Conservation (phyloP, 2,113 vertebrate genomes). For the Cygnus buccinator region DNA sequence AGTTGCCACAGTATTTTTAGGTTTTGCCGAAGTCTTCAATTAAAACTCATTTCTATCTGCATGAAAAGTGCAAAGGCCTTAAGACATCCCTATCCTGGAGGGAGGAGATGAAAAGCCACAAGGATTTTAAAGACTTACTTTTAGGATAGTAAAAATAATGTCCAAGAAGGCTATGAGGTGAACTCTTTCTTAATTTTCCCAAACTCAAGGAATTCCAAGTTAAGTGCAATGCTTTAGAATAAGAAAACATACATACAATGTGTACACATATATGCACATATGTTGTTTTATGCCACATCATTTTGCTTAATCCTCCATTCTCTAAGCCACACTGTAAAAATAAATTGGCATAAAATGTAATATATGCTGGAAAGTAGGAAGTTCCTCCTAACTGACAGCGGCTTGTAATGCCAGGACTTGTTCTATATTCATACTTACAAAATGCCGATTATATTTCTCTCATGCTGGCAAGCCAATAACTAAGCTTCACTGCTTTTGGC, state of each 20-base stretch:
- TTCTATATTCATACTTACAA: conserved; percentile 67
- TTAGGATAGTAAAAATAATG: neutral
- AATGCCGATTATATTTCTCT: conserved; percentile 65
- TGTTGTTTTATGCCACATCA: neutral
- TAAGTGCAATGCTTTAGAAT: neutral
- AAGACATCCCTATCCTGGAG: neutral
- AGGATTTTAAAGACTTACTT: neutral
- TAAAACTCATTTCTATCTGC: neutral
- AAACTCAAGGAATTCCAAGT: neutral
- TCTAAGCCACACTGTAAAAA: neutral
- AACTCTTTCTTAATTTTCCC: neutral
- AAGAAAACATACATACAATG: neutral
- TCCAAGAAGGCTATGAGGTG: neutral
- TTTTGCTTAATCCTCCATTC: conserved; percentile 15
- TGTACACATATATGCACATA: neutral
- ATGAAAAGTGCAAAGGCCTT: neutral
- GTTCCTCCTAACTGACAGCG: conserved; percentile 61
- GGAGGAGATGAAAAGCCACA: neutral
- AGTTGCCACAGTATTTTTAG: neutral
- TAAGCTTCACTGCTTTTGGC: conserved; percentile 60
- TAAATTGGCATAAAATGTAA: conserved; percentile 51
- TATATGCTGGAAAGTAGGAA: conserved; percentile 51
- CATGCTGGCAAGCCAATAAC: conserved; percentile 61
- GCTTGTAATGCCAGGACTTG: conserved; percentile 57
- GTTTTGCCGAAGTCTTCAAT: neutral